Conservation (phyloP, 2,113 vertebrate genomes). For the Aegithalos caudatus region DNA sequence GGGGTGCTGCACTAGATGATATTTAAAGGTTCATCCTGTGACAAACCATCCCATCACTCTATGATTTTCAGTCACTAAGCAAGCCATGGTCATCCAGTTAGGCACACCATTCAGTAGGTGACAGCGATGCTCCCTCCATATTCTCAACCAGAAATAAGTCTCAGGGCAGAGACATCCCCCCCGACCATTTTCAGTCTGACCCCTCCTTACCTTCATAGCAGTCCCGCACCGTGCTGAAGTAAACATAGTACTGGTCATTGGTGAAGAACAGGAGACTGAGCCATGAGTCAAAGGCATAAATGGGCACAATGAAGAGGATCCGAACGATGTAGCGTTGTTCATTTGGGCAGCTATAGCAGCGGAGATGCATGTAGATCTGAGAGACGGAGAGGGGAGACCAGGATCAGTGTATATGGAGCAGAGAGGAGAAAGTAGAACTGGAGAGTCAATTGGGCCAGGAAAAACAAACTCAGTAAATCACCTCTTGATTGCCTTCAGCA, state of each 20-base stretch:
- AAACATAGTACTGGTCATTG: slow-evolving; percentile 97
- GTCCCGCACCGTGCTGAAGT: slow-evolving; percentile 92
- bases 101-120: not conserved
- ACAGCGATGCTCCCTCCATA: not conserved
- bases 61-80: not conserved
- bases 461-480: not conserved
- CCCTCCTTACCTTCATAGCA: slow-evolving; percentile 91
- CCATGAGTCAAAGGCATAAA: slow-evolving; percentile 96
- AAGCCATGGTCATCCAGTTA: not conserved
- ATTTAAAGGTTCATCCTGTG: not conserved
- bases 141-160: not conserved
- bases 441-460: not conserved
- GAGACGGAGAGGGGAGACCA: not conserved
- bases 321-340: slow-evolving; percentile 95
- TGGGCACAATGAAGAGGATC: slow-evolving; percentile 97
- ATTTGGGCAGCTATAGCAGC: slow-evolving; percentile 92
- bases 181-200: not conserved
- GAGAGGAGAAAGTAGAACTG: not conserved
- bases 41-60: not conserved
- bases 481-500: not conserved
- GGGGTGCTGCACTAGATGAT: not conserved
- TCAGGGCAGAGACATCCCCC: not conserved
- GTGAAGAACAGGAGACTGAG: slow-evolving; percentile 98
- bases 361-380: slow-evolving; percentile 98
- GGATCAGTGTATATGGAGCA: not conserved